These are phyloP conservation scores for Calameuta filiformis DNA, from an alignment of 2,888 invertebrate genomes.

Conservation along the genomic window DNA sequence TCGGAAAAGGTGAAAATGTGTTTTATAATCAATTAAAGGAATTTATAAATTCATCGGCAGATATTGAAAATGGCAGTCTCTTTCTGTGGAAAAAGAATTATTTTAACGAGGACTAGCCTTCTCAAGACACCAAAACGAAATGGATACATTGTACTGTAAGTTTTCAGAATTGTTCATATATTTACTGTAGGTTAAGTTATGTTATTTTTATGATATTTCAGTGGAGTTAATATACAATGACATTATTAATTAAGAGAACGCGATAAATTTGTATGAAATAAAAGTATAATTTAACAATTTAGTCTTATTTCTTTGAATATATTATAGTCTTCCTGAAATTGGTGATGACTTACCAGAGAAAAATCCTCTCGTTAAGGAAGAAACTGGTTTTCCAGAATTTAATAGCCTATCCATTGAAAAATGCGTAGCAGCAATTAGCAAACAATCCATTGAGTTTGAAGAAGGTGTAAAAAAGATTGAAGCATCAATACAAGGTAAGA, in stretches of 20 bases:
- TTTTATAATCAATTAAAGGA: neutral
- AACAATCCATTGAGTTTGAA: constrained; percentile 85
- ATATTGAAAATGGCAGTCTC: constrained; percentile 58
- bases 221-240: neutral
- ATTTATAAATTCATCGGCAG: neutral
- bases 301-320: constrained; percentile 24
- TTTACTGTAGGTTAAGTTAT: constrained; percentile 29
- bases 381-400: constrained; percentile 81
- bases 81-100: constrained; percentile 56
- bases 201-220: constrained; percentile 2
- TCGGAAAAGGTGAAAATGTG: neutral
- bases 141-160: constrained; percentile 80
- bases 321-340: constrained; percentile 81
- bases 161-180: constrained; percentile 35
- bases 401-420: constrained; percentile 83
- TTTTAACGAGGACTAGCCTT: constrained; percentile 49
- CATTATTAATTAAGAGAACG: constrained; percentile 19
- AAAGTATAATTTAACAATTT: constrained; percentile 1
- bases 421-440: constrained; percentile 86
- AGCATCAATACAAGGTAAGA: constrained; percentile 67
- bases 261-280: constrained; percentile 10
- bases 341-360: constrained; percentile 84
- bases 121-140: constrained; percentile 65
- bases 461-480: constrained; percentile 79
- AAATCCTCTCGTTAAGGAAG: constrained; percentile 78